Evolutionary conservation across 1,140 invertebrate species (phyloP).

Genomic region (Rhopalosiphum maidis): DNA sequence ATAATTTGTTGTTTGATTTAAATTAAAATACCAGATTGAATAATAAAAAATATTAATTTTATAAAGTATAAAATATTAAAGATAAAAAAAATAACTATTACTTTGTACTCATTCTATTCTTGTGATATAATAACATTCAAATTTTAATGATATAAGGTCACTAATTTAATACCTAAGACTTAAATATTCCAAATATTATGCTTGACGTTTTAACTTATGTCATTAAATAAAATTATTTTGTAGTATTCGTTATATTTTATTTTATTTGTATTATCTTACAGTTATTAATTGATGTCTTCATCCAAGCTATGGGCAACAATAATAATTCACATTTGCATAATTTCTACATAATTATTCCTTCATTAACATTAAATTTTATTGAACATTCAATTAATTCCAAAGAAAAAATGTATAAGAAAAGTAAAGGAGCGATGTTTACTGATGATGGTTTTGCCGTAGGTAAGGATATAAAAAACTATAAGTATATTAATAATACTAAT

Average conservation of each 20-base stretch:
- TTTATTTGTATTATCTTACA: constrained; percentile 62
- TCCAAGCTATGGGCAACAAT: constrained; percentile 82
- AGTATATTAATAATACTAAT: not conserved
- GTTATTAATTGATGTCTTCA: constrained; percentile 91
- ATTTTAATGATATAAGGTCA: too few relatives aligned
- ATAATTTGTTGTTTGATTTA: not conserved
- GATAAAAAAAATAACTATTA: not conserved
- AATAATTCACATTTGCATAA: constrained; percentile 93
- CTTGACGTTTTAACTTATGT: not conserved
- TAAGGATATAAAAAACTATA: constrained; percentile 61
- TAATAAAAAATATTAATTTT: too few relatives aligned
- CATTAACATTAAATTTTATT: constrained; percentile 93
- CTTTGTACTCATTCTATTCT: not conserved
- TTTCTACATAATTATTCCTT: constrained; percentile 93
- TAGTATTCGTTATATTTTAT: too few relatives aligned
- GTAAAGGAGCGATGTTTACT: constrained; percentile 82
- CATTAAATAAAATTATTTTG: not conserved
- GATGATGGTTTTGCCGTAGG: constrained; percentile 99
- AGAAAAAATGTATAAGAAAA: constrained; percentile 87
- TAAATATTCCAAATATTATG: not conserved
- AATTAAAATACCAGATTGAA: not conserved
- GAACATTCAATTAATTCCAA: constrained; percentile 92
- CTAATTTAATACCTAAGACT: not conserved
- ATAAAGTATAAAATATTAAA: too few relatives aligned
- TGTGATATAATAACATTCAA: not conserved